Evolutionary conservation across 2,113 vertebrate species (phyloP), one percentile per base, ranked within the genome.

Genomic region (Furnarius figulus): DNA sequence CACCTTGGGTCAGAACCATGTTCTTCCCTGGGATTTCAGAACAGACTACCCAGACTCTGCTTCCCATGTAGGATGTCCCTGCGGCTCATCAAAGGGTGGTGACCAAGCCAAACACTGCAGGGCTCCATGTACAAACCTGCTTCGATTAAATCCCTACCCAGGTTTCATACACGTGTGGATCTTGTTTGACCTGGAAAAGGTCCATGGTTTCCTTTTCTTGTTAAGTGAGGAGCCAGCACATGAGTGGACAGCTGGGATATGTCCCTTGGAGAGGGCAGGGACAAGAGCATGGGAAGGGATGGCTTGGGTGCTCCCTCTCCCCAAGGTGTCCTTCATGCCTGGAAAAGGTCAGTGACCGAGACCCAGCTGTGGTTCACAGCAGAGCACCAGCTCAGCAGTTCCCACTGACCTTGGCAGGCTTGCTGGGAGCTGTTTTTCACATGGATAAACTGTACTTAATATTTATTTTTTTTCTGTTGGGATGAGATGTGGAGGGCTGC

Each of bases 111-210:
- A 49, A 12, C 31, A 3, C 23, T 13, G 1, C 68, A 44, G 79
- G 33, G 31, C 9, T 59, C 35, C 46, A 1, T 3, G 28, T 33
- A 37, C 56, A 58, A 94, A 58, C 30, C 67, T 46, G 25, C 49
- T n/a, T n/a, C 35, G 8, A 94, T 94, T 97, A 95, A 96, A 94
- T 47, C 59, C 39, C 28, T 73, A 3, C 25, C n/a, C 55, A n/a
- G 40, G 37, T 84, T 86, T 72, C 56, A 15, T 8, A 49, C 20
- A 12, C 6, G 37, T 1, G 3, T 63, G 40, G 25, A 19, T 39
- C 30, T 35, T 74, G 10, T 89, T 65, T 61, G 53, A 35, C 14
- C 56, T 31, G 31, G n/a, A 33, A 31, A 44, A 77, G 82, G 17
- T 21, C 31, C 18, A 3, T 0, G 1, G 28, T 20, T 85, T 89